phyloP scores from a whole-genome alignment of 2,113 vertebrate species.

The Malurus cyaneus region DNA sequence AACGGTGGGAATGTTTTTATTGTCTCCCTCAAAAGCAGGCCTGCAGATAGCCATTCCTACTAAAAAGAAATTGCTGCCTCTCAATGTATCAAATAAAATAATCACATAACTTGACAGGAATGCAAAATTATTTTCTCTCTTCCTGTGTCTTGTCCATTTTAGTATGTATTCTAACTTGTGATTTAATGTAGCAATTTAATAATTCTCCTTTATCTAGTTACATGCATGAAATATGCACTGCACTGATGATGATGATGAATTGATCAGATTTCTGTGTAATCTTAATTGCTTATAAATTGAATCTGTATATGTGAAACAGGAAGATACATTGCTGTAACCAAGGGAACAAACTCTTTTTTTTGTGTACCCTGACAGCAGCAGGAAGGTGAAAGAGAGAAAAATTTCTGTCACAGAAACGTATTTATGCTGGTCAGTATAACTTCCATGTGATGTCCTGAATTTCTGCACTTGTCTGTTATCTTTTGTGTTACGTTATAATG shows the following conservation, averaged over 20 bases:
- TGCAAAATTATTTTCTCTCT: not conserved
- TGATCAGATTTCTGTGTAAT: not conserved
- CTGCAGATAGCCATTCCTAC: not conserved
- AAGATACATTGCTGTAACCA: not conserved
- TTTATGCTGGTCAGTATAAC: not conserved
- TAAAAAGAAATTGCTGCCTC: not conserved
- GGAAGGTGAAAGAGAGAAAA: not conserved
- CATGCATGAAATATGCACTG: not conserved
- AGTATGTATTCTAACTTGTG: not conserved
- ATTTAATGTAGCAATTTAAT: not conserved
- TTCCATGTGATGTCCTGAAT: not conserved
- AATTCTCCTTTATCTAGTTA: not conserved
- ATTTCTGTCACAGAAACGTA: not conserved
- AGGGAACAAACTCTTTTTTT: not conserved
- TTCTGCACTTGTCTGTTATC: not conserved
- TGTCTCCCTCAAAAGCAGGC: not conserved
- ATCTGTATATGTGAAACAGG: not conserved
- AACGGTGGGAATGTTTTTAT: not conserved
- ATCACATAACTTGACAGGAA: not conserved
- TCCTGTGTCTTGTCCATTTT: not conserved
- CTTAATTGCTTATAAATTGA: not conserved
- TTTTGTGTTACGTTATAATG: not conserved
- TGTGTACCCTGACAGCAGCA: not conserved
- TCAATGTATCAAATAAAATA: not conserved
- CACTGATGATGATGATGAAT: not conserved